A percentile compares a stretch with the other conserved stretches of the same genome.
Evolutionary conservation across 2,113 vertebrate genomes (phyloP).

Genomic region (Pitta sordida): DNA sequence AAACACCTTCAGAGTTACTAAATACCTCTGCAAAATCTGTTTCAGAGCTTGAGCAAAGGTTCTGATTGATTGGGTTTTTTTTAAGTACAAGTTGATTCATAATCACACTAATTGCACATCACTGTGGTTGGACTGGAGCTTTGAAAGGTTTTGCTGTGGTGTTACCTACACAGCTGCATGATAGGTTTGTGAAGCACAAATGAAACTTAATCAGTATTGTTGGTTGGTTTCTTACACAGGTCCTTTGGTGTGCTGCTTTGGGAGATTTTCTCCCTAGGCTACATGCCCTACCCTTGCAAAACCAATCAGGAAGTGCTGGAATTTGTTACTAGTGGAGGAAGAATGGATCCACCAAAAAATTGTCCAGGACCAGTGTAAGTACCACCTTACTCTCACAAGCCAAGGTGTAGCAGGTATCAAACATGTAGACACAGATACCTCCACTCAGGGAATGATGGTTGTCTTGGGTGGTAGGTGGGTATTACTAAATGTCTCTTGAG

Average conservation of each 20-base stretch:
- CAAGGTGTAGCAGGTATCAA: not conserved
- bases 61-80: not conserved
- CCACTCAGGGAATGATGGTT: not conserved
- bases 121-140: not conserved
- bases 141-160: not conserved
- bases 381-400: not conserved
- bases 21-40: not conserved
- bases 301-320: constrained; percentile 92
- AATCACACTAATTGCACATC: not conserved
- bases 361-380: constrained; percentile 92
- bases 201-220: not conserved
- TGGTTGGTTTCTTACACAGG: constrained; percentile 72
- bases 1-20: not conserved
- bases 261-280: constrained; percentile 93
- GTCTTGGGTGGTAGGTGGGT: not conserved
- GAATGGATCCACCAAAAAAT: constrained; percentile 88
- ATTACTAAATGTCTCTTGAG: not conserved
- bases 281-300: constrained; percentile 90
- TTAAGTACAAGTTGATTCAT: not conserved
- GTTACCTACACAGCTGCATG: not conserved
- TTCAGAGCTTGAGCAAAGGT: not conserved
- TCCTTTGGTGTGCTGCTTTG: constrained; percentile 93
- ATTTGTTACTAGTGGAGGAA: constrained; percentile 85
- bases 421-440: not conserved
- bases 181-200: not conserved